Base-by-base conservation (phyloP, 2,888 invertebrate species). In the Drosophila bunnanda region DNA sequence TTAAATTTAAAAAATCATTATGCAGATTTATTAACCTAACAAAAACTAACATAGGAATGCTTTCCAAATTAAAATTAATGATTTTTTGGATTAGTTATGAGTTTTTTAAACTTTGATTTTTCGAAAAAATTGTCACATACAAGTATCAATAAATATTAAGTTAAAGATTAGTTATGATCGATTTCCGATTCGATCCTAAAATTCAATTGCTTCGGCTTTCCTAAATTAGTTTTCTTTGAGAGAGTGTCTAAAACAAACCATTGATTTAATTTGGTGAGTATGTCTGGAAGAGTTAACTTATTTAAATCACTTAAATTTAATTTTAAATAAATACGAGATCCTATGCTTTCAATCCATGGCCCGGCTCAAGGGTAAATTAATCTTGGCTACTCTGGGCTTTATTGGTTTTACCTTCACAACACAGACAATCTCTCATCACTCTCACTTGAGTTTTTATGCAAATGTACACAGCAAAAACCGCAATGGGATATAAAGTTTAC, bases 291-390 rank as follows among this genome's bases (percentile, higher is more conserved):
- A 38, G 4, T 38, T 3, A 1, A 17, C 17, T 39, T 17, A 17
- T 39, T 39, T 17, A 39, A 10, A 17, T 44, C 9, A 17, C 44
- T 46, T 15, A 0, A 17, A 22, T 34, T n/a, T 17, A 13, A 34
- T 13, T 34, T 28, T 7, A 43, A 20, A 32, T 17, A 34, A 44
- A 17, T 57, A 25, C 32, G 25, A 34, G 25, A 32, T 44, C 15
- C 43, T n/a, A 22, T 22, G 17, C 54, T 43, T 60, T 60, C 41
- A 55, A 55, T 53, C 41, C 53, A 53, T 53, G 53, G 41, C 41
- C 41, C 41, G 20, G 25, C 17, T 32, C 61, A 67, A 67, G 67
- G 67, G 34, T 67, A 48, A 67, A 48, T 46, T 28, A 65, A 55
- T 65, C 66, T 54, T 28, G 30, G 22, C n/a, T 10, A 25, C 38